phyloP scores from a whole-genome alignment of 2,888 invertebrate species.

The Rotaria socialis region DNA sequence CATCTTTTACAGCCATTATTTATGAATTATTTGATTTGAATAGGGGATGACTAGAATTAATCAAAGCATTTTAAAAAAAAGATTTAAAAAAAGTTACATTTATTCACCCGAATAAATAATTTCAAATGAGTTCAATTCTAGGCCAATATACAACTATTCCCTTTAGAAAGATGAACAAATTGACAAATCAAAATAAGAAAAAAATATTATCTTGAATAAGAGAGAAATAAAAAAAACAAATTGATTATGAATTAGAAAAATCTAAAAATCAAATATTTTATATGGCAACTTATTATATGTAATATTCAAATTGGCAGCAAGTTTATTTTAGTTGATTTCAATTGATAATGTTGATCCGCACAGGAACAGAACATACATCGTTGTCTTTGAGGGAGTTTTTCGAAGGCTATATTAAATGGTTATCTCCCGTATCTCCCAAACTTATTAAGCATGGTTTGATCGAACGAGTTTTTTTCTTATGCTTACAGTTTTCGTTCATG shows the following conservation, averaged over 20 bases:
- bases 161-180: constrained; percentile 6
- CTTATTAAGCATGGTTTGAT: no score
- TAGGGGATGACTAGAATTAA: constrained; percentile 5
- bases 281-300: no score
- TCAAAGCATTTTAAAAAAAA: not conserved
- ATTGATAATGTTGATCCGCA: no score
- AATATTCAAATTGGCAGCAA: no score
- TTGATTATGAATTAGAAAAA: not conserved
- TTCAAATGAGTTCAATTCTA: not conserved
- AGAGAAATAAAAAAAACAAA: not conserved
- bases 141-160: constrained; percentile 29
- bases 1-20: constrained; percentile 16
- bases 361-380: no score
- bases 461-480: no score
- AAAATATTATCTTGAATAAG: constrained; percentile 15
- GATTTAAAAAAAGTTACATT: not conserved
- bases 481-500: no score
- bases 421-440: no score
- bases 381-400: no score
- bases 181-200: constrained; percentile 10
- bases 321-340: no score
- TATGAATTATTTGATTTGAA: not conserved
- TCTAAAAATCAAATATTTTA: no score
- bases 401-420: no score
- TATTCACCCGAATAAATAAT: not conserved